These are phyloP conservation scores for Hermaeophaga mercurialis DNA, from an alignment of 2,888 invertebrate genomes.

Conservation along the genomic window DNA sequence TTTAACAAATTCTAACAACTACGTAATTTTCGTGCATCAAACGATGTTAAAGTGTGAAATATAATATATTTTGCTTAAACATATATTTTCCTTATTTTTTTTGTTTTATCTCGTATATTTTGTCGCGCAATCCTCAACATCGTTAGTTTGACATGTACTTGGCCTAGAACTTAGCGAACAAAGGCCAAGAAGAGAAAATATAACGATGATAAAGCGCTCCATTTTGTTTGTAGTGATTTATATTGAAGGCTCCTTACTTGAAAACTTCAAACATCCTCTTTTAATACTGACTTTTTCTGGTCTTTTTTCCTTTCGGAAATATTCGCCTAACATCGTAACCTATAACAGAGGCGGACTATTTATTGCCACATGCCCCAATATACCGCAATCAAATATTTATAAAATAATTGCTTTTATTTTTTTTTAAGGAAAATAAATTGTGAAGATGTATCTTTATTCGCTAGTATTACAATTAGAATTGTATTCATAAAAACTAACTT, in stretches of 20 bases:
- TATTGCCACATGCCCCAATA: too few relatives aligned
- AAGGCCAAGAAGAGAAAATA: conserved; percentile 23
- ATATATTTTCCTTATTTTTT: not conserved
- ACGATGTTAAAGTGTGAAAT: too few relatives aligned
- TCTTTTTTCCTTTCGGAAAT: conserved; percentile 12
- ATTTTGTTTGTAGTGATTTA: conserved; percentile 31
- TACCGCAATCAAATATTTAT: too few relatives aligned
- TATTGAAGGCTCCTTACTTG: conserved; percentile 24
- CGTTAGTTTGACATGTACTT: conserved; percentile 24
- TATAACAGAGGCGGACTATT: conserved; percentile 4
- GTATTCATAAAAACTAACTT: too few relatives aligned
- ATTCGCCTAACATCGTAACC: conserved; percentile 15
- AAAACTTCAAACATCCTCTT: conserved; percentile 25
- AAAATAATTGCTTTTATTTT: too few relatives aligned
- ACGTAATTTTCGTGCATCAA: too few relatives aligned
- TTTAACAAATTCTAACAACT: too few relatives aligned
- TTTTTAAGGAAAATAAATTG: too few relatives aligned
- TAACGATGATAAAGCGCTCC: conserved; percentile 30
- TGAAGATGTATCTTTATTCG: too few relatives aligned
- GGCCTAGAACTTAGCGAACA: conserved; percentile 24
- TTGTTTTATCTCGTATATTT: conserved; percentile 30
- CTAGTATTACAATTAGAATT: too few relatives aligned
- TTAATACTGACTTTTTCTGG: conserved; percentile 19
- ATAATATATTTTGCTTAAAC: too few relatives aligned
- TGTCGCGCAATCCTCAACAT: conserved; percentile 13